Base-by-base conservation (phyloP, 1,140 invertebrate species). In the Coenobita brevimanus region DNA sequence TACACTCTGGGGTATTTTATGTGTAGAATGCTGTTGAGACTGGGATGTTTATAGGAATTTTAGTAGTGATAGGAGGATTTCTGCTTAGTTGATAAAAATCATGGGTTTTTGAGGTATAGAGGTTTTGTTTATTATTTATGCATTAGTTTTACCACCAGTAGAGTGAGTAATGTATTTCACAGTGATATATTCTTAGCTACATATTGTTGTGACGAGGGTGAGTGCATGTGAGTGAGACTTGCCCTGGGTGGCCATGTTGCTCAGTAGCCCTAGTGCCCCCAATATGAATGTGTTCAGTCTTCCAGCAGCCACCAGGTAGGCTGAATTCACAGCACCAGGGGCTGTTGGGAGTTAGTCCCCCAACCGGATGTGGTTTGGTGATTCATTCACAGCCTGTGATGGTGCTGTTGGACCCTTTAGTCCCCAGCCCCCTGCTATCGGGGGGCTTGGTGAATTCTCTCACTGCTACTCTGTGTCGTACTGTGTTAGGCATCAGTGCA, bases 271-370 rank as follows among this genome's bases (percentile, higher is more conserved):
- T 87, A 87, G 85, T 69, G 85, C 64, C 78, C 85, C 84, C 85
- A 87, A 80, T 80, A 87, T 81, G 85, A 87, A 80, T 80, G 76
- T 87, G 76, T 87, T 71, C 76, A 87, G 85, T 87, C 85, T 87
- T 87, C 85, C 85, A 87, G 85, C 85, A 87, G 85, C 85, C 85
- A 67, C 85, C 85, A 87, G 85, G 85, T 87, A 87, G 85, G 85
- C 85, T 80, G 76, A 87, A 87, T 87, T 87, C 85, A 87, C 85
- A 87, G 85, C 85, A 87, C 85, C 85, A 87, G 85, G 85, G 85
- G 85, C 76, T 87, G 85, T 87, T 87, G 85, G 85, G 85, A 80
- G 76, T 87, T 76, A 80, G 85, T 87, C 85, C 85, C 85, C 85
- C 85, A 87, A 87, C 85, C 85, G 85, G 76, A 87, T 46, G 85